phyloP scores from a whole-genome alignment of 2,797 vertebrate species.

The Euphonia xanthogaster region DNA sequence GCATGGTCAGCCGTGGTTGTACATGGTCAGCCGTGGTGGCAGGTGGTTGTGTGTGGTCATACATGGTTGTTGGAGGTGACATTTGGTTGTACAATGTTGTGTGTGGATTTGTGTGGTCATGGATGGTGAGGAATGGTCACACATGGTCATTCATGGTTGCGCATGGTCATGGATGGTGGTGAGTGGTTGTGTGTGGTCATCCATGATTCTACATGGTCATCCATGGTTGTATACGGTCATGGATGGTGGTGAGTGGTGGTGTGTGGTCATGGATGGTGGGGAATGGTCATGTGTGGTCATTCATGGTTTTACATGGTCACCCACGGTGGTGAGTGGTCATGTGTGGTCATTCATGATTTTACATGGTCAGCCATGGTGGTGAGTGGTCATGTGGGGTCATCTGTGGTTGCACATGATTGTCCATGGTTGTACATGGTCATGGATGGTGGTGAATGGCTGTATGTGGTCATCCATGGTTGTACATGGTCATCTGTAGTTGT shows the following conservation, averaged over 20 bases:
- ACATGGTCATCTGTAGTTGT: too few species aligned
- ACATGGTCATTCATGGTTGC: background rate
- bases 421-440: too few species aligned
- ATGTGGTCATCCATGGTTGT: background rate
- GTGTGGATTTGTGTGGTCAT: background rate
- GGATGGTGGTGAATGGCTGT: fast-evolving
- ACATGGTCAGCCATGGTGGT: too few species aligned
- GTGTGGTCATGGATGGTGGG: background rate
- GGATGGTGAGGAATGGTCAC: background rate
- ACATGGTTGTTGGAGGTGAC: too few species aligned
- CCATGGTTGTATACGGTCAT: background rate
- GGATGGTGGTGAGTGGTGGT: too few species aligned
- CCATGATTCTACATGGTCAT: background rate
- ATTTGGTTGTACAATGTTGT: too few species aligned
- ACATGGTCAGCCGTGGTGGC: background rate
- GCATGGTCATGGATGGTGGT: background rate
- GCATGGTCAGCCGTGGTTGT: background rate
- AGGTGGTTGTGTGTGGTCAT: background rate
- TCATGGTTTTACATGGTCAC: fast-evolving
- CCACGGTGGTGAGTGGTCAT: fast-evolving
- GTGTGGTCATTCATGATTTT: background rate
- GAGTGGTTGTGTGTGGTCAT: fast-evolving
- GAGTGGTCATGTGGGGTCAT: fast-evolving
- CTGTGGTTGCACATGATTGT: background rate
- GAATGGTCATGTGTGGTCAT: fast-evolving